Base-by-base conservation (phyloP, 37 sponge, comb jelly and placozoan species). In the Cliona cf. orientalis region DNA sequence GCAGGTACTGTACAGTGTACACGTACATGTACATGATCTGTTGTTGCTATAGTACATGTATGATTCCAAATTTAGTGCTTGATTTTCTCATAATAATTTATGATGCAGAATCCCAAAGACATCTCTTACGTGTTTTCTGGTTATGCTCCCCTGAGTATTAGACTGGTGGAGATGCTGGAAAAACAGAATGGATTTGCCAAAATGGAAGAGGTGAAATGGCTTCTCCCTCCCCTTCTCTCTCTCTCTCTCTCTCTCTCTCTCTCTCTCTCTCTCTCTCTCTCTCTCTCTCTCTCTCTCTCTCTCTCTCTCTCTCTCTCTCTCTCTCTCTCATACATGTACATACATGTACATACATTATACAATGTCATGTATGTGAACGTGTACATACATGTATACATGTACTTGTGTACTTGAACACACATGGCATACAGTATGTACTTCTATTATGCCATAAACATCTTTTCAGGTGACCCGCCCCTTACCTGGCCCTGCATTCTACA, bases 71-170 rank as follows among this genome's bases (percentile, higher is more conserved):
- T 5, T 7, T 67, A 23, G 39, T 69, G 39, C 9, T 23, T 67
- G 38, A 67, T 22, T 71, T 57, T 36, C 4, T 32, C 73, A 19
- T 43, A 23, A 22, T 76, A 7, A 39, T 73, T 34, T 36, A 1
- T 35, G 26, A 25, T 22, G 56, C 56, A 81, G 72, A 70, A 43
- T 29, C 78, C 77, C 6, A 86, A 75, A 14, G 97, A 96, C 71
- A 88, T 85, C 5, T 82, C 95, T 41, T 99, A 96, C 49, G 91
- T 86, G 53, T 89, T 91, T 80, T 96, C 97, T 57, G 99, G 99
- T 21, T 99, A 99, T 84, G 97, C 99, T 71, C 99, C 99, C 11
- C 87, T 96, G 40, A 94, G 92, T 71, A 91, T 96, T 38, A 49
- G 97, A 35, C 76, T 99, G 33, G 82, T 91, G 22, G 94, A 99